Base-by-base conservation (phyloP, 1,140 invertebrate genomes). In the Trypoxylus dichotomus region DNA sequence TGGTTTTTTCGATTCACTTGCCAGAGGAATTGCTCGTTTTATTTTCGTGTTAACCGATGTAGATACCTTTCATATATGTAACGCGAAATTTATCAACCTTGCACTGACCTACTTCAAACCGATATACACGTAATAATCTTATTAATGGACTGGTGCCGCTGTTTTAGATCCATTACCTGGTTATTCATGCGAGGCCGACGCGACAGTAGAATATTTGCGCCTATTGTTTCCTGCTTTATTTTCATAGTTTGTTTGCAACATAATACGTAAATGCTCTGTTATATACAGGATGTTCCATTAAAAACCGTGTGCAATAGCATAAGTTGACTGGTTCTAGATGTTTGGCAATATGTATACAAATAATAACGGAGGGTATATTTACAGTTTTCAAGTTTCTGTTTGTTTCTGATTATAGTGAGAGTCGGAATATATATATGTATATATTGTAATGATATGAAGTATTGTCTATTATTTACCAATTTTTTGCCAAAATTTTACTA, bases 51-150 rank as follows among this genome's bases (percentile, higher is more conserved):
- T 68, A 68, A 11, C 24, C 24, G 24, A 68, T 15, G 21, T 68
- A 54, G 19, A n/a, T 19, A 54, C 47, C n/a, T 13, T 54, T 54
- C 19, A 58, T 29, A 68, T 68, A 68, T 27, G 60, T 29, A 29
- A 68, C 24, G 60, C 60, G 60, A 68, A 68, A 27, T 68, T 10
- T 68, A 68, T 68, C 60, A 68, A 68, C 60, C 60, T 68, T 68
- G 60, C 24, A 68, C 24, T 68, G 60, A 68, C 60, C 60, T 68
- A 68, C 60, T 68, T 68, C 24, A 68, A 21, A 27, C 60, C 24
- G 60, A 24, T 25, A 24, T 29, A 68, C 11, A 24, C 15, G 27
- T 68, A 68, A 58, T 21, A 58, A 68, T 15, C 60, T 68, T 24
- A 68, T 68, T 68, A 68, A 68, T 27, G 60, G 60, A 8, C 24